Evolutionary conservation across 2,888 invertebrate species (phyloP), one percentile per base, ranked within the genome.

Genomic region (Drosophila kanekoi): DNA sequence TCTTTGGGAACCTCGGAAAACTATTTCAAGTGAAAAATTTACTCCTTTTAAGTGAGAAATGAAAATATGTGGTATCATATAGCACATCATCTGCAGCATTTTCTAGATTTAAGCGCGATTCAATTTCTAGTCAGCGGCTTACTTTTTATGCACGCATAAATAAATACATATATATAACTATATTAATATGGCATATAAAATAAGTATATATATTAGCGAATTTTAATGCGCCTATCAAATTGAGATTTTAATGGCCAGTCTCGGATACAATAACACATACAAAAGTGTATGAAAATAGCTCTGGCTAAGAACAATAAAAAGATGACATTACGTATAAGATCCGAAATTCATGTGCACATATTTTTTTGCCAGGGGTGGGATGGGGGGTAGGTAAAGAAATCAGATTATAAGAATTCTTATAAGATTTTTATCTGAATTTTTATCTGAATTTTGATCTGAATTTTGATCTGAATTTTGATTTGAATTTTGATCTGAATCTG

Each of bases 261-360:
- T 32, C n/a, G 49, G 43, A 51, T 63, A 43, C 23, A 48, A 13
- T 32, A 11, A 37, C 18, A 43, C 32, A 37, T 35, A 28, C 16
- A 35, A 13, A 48, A 62, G 20, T 44, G 20, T 9, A 37, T 62
- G 51, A 32, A 63, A 62, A 62, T 63, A 63, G 63, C 43, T 16
- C 49, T 32, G 10, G 20, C 32, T 20, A 38, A 38, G 1, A 44
- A 16, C 5, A 43, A 28, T 28, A 10, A 13, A 37, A 44, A 23
- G 13, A 44, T 35, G 37, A 20, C 14, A 37, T 32, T 28, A 16
- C 35, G 43, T n/a, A 44, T 44, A 28, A 35, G 33, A 43, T n/a
- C 11, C 28, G 28, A 23, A 41, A 23, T 14, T 8, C 10, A 44
- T 10, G 16, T 32, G 16, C 32, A n/a, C 6, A 44, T 40, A n/a